Base-by-base conservation (phyloP, 2,113 vertebrate genomes). In the Phaethornis superciliosus region DNA sequence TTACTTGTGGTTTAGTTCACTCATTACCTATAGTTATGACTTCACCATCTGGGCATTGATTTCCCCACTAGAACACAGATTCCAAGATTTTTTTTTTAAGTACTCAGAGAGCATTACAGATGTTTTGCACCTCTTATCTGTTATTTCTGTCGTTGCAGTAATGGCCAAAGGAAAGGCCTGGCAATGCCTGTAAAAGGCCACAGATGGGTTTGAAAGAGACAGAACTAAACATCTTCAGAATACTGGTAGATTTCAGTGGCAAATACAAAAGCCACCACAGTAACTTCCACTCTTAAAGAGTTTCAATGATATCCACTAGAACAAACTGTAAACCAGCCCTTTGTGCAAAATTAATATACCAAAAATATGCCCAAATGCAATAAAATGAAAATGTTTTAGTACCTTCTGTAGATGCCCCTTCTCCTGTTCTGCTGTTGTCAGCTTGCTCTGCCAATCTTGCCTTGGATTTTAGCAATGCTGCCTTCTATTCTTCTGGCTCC, bases 401-500 rank as follows among this genome's bases (percentile, higher is more conserved):
- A 96, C 95, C 96, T 96, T 84, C 83, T 69, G 62, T 46, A 78
- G 77, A 60, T 37, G 78, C 35, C 67, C 54, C 20, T 87, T 92
- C 82, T 96, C 93, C 94, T 86, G 60, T 85, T 90, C 79, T 60
- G 85, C 64, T 81, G 83, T 86, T 93, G 87, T 40, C 86, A 86
- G 44, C 70, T 78, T 52, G 77, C 72, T 90, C 65, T 92, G 81
- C 72, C 83, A 93, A 35, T 60, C 74, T 89, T 0, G 30, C 54
- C 81, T 89, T 93, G 80, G 69, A 88, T 59, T 90, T 44, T 32
- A 86, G 90, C 60, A 89, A 81, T 0, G 35, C 26, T 86, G 86
- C 77, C 77, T 94, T 90, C 89, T 86, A 58, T 55, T 96, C 92
- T 94, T 95, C 89, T 68, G 81, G 65, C 58, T 95, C 69, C 47